These are phyloP conservation scores for Ibidorhyncha struthersii DNA, from an alignment of 2,113 vertebrate species.

Conservation along the genomic window DNA sequence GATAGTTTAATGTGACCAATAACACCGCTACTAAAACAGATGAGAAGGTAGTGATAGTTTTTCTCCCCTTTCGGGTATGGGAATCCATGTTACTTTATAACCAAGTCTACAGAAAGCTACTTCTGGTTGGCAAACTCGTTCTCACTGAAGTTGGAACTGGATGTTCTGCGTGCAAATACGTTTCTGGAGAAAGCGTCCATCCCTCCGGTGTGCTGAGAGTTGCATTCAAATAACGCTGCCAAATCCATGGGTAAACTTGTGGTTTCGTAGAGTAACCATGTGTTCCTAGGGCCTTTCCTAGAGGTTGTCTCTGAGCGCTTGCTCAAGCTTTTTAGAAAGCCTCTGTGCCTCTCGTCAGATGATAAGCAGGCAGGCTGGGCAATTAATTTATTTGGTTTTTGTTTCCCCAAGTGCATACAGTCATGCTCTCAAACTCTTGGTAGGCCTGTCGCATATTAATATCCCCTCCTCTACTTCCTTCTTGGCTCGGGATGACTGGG, in stretches of 20 bases:
- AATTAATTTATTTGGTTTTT: not conserved
- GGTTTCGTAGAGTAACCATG: not conserved
- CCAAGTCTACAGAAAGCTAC: not conserved
- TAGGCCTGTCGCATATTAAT: not conserved
- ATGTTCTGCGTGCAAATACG: not conserved
- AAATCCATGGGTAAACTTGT: not conserved
- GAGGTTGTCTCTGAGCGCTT: not conserved
- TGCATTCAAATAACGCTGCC: not conserved
- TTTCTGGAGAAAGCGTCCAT: not conserved
- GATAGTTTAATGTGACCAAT: not conserved
- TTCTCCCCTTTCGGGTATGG: not conserved
- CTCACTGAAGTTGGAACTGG: not conserved
- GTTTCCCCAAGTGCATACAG: not conserved
- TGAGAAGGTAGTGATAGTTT: not conserved
- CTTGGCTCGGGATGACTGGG: not conserved
- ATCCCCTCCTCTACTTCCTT: not conserved
- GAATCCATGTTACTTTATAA: not conserved
- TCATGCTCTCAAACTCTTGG: not conserved
- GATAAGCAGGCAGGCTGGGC: not conserved
- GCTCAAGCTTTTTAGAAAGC: not conserved
- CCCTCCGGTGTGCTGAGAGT: fast-evolving
- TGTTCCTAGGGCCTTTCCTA: not conserved
- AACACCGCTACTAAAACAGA: not conserved
- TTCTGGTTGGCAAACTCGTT: not conserved
- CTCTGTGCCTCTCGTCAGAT: not conserved